phyloP scores from a whole-genome alignment of 2,113 vertebrate genomes.

The Toxotes chatareus region DNA sequence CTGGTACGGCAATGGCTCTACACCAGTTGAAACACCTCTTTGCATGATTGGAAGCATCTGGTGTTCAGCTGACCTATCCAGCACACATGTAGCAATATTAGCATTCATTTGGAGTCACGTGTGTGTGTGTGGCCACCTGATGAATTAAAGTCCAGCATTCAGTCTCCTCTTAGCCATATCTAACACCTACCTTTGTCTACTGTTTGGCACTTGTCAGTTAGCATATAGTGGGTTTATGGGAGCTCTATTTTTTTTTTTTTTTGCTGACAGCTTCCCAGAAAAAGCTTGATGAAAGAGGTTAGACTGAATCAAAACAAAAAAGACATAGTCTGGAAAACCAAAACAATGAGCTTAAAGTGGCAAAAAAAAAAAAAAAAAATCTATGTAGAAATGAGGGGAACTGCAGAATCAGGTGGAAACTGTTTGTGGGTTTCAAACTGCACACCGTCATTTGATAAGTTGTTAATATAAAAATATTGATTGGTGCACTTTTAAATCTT shows the following conservation, averaged over 20 bases:
- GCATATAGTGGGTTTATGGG: not conserved
- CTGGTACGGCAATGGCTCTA: too few relatives aligned
- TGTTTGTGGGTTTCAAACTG: not conserved
- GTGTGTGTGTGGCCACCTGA: too few relatives aligned
- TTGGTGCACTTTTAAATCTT: not conserved
- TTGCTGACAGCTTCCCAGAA: not conserved
- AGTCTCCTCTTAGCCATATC: too few relatives aligned
- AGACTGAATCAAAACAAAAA: slow-evolving; percentile 3
- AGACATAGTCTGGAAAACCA: not conserved
- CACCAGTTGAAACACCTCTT: not conserved
- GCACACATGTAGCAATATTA: not conserved
- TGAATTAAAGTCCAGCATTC: too few relatives aligned
- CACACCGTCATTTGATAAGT: not conserved
- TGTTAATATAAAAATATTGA: not conserved
- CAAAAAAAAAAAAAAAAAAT: not conserved
- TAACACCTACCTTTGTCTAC: too few relatives aligned
- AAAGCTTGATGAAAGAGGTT: not conserved
- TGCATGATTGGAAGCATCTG: not conserved
- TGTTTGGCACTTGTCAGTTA: not conserved
- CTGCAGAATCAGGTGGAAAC: not conserved
- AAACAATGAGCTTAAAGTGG: not conserved
- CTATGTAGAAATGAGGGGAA: not conserved
- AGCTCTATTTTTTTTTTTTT: too few relatives aligned
- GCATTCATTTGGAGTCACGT: not conserved
- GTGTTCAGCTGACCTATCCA: not conserved